Conservation (phyloP, 2,797 vertebrate species). For the Margarornis squamiger region DNA sequence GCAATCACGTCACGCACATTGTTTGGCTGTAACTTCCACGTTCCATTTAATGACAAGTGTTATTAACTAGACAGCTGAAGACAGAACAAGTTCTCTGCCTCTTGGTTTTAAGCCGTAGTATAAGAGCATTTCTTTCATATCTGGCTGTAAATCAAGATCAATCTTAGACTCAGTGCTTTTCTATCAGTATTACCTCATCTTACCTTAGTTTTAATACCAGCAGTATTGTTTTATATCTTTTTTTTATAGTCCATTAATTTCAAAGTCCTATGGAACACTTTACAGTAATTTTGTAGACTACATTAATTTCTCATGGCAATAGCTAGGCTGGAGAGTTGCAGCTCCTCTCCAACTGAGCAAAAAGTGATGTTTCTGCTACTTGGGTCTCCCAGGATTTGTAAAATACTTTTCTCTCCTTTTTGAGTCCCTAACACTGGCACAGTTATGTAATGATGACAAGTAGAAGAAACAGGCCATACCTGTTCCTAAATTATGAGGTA, state of each 20-base stretch:
- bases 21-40: constrained; percentile 65
- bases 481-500: background rate
- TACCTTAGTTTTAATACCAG: constrained; percentile 60
- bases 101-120: constrained; percentile 42
- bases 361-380: constrained; percentile 19
- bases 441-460: background rate
- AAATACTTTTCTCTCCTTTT: background rate
- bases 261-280: constrained; percentile 63
- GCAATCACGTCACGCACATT: constrained; percentile 59
- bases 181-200: constrained; percentile 57
- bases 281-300: constrained; percentile 67
- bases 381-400: background rate
- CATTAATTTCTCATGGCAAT: constrained; percentile 55
- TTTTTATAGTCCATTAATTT: constrained; percentile 71
- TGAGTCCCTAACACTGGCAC: background rate
- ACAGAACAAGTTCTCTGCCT: constrained; percentile 49
- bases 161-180: constrained; percentile 40
- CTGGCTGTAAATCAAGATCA: constrained; percentile 66
- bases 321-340: constrained; percentile 29
- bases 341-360: constrained; percentile 40
- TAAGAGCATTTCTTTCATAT: constrained; percentile 33
- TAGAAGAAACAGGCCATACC: background rate
- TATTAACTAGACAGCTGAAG: constrained; percentile 71
- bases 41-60: constrained; percentile 68
- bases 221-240: constrained; percentile 68